A percentile compares a stretch with the other conserved stretches of the same genome.
Evolutionary conservation across 2,888 invertebrate genomes (phyloP).

Genomic region (Eupithecia exiguata): DNA sequence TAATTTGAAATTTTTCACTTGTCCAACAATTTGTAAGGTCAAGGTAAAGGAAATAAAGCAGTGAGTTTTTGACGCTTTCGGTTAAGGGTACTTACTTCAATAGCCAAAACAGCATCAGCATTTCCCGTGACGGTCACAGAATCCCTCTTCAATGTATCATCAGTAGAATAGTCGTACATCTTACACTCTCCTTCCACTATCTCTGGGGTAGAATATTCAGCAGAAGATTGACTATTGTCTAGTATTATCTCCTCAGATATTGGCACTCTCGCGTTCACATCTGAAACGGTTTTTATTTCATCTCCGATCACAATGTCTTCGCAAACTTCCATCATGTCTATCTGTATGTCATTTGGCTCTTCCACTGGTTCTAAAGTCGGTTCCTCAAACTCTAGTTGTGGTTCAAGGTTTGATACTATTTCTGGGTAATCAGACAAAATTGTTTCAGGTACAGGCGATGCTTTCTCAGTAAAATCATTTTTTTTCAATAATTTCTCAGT

Average conservation of each 20-base stretch:
- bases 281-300: conserved; percentile 65
- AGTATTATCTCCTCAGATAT: conserved; percentile 71
- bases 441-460: conserved; percentile 15
- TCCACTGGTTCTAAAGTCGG: conserved; percentile 34
- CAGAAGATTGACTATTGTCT: conserved; percentile 72
- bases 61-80: not conserved
- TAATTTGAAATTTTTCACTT: no score
- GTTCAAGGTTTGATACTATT: conserved; percentile 1
- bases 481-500: not conserved
- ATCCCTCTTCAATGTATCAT: conserved; percentile 70
- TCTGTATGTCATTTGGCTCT: conserved; percentile 65
- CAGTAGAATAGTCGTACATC: conserved; percentile 72
- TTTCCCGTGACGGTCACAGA: conserved; percentile 69
- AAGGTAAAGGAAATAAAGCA: no score
- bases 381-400: conserved; percentile 8
- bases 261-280: conserved; percentile 52
- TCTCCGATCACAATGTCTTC: conserved; percentile 77
- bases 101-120: conserved; percentile 75
- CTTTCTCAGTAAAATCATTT: not conserved
- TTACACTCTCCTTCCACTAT: conserved; percentile 59
- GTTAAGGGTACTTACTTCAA: conserved; percentile 69
- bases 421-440: conserved; percentile 2
- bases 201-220: conserved; percentile 53
- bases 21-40: no score
- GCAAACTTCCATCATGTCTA: conserved; percentile 79